phyloP scores from a whole-genome alignment of 1,140 invertebrate genomes.

The Drosophila orosa region DNA sequence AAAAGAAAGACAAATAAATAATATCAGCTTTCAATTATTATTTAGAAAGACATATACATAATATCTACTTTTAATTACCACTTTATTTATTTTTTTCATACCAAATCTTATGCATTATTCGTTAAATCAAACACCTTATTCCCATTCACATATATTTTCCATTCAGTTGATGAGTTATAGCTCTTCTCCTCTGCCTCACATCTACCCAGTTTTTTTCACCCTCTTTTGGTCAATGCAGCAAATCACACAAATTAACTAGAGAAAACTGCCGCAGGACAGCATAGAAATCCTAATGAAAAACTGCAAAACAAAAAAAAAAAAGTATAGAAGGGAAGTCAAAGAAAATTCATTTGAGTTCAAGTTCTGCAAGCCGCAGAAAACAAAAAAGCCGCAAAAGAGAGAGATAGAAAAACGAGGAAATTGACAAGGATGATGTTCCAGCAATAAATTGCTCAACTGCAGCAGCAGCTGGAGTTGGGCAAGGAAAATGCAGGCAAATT shows the following conservation, averaged over 20 bases:
- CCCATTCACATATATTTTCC: background rate
- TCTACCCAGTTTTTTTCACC: background rate
- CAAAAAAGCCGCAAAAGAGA: conserved; percentile 36
- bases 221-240: conserved; percentile 56
- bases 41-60: background rate
- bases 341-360: conserved; percentile 54
- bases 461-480: conserved; percentile 50
- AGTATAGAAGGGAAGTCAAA: conserved; percentile 10
- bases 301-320: conserved; percentile 11
- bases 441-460: conserved; percentile 78
- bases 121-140: background rate
- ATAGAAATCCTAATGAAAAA: conserved; percentile 74
- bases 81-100: background rate
- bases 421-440: conserved; percentile 46
- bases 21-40: too few relatives aligned
- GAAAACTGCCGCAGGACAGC: conserved; percentile 73
- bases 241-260: conserved; percentile 80
- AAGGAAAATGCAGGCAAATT: conserved; percentile 71
- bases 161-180: conserved; percentile 25
- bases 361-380: conserved; percentile 52
- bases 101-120: too few relatives aligned
- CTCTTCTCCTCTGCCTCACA: background rate
- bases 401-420: conserved; percentile 14
- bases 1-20: too few relatives aligned
- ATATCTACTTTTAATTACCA: background rate